Evolutionary conservation across 2,888 invertebrate genomes (phyloP), one percentile per base, ranked within the genome.

Genomic region (Limnephilus lunatus): DNA sequence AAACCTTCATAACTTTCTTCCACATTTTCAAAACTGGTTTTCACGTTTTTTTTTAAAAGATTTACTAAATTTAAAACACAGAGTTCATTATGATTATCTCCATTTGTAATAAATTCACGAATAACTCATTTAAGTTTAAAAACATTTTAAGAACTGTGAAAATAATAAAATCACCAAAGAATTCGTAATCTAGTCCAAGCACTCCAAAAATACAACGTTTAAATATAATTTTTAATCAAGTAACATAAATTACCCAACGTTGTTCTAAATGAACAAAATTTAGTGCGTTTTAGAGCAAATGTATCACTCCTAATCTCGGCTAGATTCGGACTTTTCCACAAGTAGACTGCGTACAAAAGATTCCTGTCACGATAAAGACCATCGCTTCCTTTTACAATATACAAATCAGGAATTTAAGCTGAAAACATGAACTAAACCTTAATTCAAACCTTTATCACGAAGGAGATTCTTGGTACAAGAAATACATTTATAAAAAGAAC

Each of bases 371-470:
- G 83, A 83, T 83, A 83, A 39, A 83, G 25, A 19, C 32, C 35
- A n/a, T 83, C 83, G 35, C 35, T 83, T 83, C 83, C 83, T 83
- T 35, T 83, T 83, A 83, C 83, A 83, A 39, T 68, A 68, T 68
- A 68, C 68, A 83, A 83, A 83, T 35, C 83, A 35, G 83, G 31
- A 83, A 83, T 35, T 83, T 32, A 39, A 35, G 35, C 35, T 83
- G 35, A 83, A 83, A 83, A 83, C 31, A 35, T 32, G 83, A 83
- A 83, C 68, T 68, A 9, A n/a, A n/a, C 68, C 68, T 25, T 68
- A 68, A 68, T 68, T 68, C 25, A 68, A 68, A 68, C 68, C 68
- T 68, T 68, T 68, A 68, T 68, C 68, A n/a, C 68, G 9, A 68
- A 68, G 1, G n/a, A 68, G n/a, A 68, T 25, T 68, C 68, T 68